A percentile compares a stretch with the other conserved stretches of the same genome.
These are phyloP conservation scores for Ictalurus punctatus DNA, from an alignment of 2,113 vertebrate genomes.

Conservation along the genomic window DNA sequence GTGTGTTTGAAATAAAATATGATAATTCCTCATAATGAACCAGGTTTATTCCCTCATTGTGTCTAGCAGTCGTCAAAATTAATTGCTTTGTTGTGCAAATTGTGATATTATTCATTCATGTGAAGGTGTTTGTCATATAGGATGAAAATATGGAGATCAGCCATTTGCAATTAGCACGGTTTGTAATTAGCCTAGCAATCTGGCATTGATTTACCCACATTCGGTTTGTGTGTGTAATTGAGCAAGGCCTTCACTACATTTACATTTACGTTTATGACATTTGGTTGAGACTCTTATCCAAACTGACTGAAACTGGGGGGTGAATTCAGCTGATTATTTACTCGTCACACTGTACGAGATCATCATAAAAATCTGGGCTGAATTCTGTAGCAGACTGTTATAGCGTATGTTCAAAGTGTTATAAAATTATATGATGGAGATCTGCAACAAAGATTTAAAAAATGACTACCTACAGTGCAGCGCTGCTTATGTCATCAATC, in stretches of 20 bases:
- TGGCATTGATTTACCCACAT: neutral
- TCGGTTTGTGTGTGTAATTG: slow-evolving; percentile 10
- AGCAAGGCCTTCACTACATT: neutral
- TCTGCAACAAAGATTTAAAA: neutral
- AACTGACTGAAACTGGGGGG: neutral
- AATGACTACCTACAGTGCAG: neutral
- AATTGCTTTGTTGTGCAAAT: slow-evolving; percentile 11
- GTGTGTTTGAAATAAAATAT: slow-evolving; percentile 10
- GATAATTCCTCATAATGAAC: neutral
- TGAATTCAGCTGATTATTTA: neutral
- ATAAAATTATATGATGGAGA: neutral
- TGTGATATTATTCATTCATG: slow-evolving; percentile 5
- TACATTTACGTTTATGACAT: neutral
- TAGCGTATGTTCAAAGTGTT: neutral
- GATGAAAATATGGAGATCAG: slow-evolving; percentile 24
- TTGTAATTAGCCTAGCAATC: slow-evolving; percentile 31
- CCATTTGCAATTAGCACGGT: slow-evolving; percentile 3
- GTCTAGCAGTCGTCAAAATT: neutral
- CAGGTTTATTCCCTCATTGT: slow-evolving; percentile 5
- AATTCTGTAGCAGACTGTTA: neutral
- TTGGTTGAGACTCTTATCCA: neutral
- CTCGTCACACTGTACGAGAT: neutral
- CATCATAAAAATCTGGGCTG: neutral
- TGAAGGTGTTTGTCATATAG: neutral
- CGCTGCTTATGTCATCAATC: neutral